Evolutionary conservation across 2,113 vertebrate species (phyloP), one percentile per base, ranked within the genome.

Genomic region (Chiloscyllium plagiosum): DNA sequence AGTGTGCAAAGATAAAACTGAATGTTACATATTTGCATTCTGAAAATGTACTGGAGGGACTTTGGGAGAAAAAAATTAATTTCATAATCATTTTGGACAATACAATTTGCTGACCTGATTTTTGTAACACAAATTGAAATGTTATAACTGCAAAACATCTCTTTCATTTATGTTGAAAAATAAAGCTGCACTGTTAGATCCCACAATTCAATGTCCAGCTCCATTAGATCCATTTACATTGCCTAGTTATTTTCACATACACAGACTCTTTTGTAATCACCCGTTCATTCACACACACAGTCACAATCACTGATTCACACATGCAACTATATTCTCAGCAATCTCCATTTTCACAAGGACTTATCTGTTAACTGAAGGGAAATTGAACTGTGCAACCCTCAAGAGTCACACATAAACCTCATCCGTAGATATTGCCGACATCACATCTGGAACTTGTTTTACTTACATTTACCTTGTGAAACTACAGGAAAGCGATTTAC

Each of bases 301-400:
- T 42, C 94, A 95, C 68, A 95, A 93, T 93, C 66, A 93, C 69
- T 72, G 94, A 95, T 95, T 95, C 94, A 95, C 68, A 95, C 94
- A 72, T 94, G 68, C 65, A 69, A 70, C 92, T 42, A 94, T 95
- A 95, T 95, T 95, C 66, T 95, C 94, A 95, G 94, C 94, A 95
- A 95, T 95, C 94, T 76, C 68, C 94, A 95, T 95, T 95, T 95
- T 95, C 94, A 95, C 94, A 95, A 95, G 94, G 68, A 95, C 94
- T 72, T 72, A 95, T 72, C 66, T 72, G 94, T 95, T 47, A 95
- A 95, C 94, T 65, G n/a, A 66, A 93, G 89, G 89, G 89, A 93
- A 66, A 93, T 93, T 93, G 89, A 93, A 93, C 89, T 68, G 89
- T 17, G 37, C 89, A 93, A 33, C 89, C 89, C 89, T 93, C n/a